These are phyloP conservation scores for Streptopelia turtur DNA, from an alignment of 2,797 vertebrate species.

Conservation along the genomic window DNA sequence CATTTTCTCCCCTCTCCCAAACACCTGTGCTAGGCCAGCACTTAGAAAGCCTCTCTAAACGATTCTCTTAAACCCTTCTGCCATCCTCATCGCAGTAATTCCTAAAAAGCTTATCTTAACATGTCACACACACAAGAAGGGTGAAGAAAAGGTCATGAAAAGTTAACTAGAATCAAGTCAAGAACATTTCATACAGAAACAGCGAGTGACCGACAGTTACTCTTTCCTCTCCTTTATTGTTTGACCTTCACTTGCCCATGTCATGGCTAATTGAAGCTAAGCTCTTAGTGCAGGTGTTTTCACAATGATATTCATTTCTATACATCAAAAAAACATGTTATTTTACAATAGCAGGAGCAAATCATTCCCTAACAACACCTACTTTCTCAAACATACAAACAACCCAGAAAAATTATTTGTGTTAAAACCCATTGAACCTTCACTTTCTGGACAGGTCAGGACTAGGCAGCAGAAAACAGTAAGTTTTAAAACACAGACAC, in stretches of 20 bases:
- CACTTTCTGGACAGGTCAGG: not conserved
- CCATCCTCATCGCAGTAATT: not conserved
- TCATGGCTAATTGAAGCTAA: not conserved
- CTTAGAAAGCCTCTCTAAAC: not conserved
- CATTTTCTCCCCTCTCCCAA: not conserved
- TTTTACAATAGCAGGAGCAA: not conserved
- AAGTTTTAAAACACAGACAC: not conserved
- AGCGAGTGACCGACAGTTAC: not conserved
- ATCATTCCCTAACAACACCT: not conserved
- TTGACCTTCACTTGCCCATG: constrained; percentile 1
- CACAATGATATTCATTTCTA: not conserved
- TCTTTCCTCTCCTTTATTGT: constrained; percentile 2
- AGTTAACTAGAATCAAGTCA: not conserved
- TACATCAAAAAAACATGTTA: not conserved
- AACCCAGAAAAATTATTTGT: not conserved
- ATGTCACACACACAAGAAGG: not conserved
- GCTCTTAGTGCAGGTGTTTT: not conserved
- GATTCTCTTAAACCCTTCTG: not conserved
- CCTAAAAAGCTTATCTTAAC: constrained; percentile 31
- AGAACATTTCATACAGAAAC: not conserved
- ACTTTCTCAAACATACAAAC: not conserved
- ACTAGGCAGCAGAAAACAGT: not conserved
- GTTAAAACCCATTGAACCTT: not conserved
- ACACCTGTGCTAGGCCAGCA: not conserved
- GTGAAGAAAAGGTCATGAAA: constrained; percentile 5